Percentiles rank a stretch among this genome's conserved stretches.
Conservation (phyloP, 1,140 invertebrate species). For the Lutraria rhynchaena region DNA sequence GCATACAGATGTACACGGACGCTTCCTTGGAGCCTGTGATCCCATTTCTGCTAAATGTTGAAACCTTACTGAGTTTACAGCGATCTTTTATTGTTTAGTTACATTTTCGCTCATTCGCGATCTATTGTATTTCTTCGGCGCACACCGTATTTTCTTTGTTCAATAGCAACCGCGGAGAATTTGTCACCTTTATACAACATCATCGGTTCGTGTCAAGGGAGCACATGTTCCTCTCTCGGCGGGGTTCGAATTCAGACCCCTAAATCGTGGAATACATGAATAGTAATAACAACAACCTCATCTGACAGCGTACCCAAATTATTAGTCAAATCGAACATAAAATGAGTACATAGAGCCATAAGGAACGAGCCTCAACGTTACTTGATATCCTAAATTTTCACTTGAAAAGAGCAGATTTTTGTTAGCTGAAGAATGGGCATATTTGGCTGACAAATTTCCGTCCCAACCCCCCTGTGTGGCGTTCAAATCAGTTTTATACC, state of each 20-base stretch:
- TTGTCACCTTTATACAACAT: constrained; percentile 35
- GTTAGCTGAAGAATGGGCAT: constrained; percentile 33
- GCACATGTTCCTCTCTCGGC: constrained; percentile 53
- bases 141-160: constrained; percentile 44
- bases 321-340: constrained; percentile 60
- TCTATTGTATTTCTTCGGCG: constrained; percentile 34
- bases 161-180: background rate
- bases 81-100: too few relatives aligned
- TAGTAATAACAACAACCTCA: constrained; percentile 23
- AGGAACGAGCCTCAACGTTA: constrained; percentile 40
- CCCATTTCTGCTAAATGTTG: too few relatives aligned
- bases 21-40: too few relatives aligned
- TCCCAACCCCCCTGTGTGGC: constrained; percentile 32
- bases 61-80: too few relatives aligned
- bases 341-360: constrained; percentile 51
- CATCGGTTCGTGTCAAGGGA: constrained; percentile 29
- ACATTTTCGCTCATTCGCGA: background rate
- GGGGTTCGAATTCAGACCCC: constrained; percentile 47
- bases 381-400: constrained; percentile 38
- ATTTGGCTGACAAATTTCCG: constrained; percentile 54
- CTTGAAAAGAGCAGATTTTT: constrained; percentile 34
- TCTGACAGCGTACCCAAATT: constrained; percentile 50
- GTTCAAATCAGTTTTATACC: constrained; percentile 51
- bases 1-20: too few relatives aligned
- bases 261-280: constrained; percentile 46